Percentiles rank a stretch among this genome's conserved stretches.
Evolutionary conservation across 2,888 invertebrate genomes (phyloP).

Genomic region (Parascotia fuliginaria): DNA sequence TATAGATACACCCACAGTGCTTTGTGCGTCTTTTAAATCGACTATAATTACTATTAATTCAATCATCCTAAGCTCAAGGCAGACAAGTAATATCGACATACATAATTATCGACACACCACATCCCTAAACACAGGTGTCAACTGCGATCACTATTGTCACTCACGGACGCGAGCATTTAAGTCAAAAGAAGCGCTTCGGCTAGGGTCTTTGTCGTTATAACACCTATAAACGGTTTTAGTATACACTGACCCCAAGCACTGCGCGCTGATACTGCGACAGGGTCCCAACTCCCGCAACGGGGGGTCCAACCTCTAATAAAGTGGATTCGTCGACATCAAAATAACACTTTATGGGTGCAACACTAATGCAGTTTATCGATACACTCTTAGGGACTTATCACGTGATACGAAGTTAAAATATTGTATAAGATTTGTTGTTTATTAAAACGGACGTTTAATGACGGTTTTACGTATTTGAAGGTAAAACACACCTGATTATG

Average conservation of each 20-base stretch:
- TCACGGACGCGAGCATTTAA: slow-evolving; percentile 77
- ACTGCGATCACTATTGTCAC: slow-evolving; percentile 75
- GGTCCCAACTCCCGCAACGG: slow-evolving; percentile 71
- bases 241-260: slow-evolving; percentile 49
- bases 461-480: slow-evolving; percentile 34
- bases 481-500: slow-evolving; percentile 26
- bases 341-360: slow-evolving; percentile 77
- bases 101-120: slow-evolving; percentile 34
- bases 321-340: slow-evolving; percentile 84
- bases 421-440: slow-evolving; percentile 46
- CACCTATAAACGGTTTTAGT: slow-evolving; percentile 62
- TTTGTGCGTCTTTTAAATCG: no score
- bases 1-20: no score
- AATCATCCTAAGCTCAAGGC: background rate
- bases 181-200: slow-evolving; percentile 74
- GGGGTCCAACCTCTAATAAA: slow-evolving; percentile 79
- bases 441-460: slow-evolving; percentile 36
- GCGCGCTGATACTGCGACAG: slow-evolving; percentile 61
- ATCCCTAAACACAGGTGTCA: slow-evolving; percentile 77
- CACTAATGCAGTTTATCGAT: slow-evolving; percentile 76
- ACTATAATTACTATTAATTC: no score
- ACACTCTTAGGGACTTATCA: slow-evolving; percentile 57
- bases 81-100: slow-evolving; percentile 28
- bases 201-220: slow-evolving; percentile 72
- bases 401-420: slow-evolving; percentile 53